phyloP scores from a whole-genome alignment of 1,140 invertebrate species.

The Parapsyche elsis region DNA sequence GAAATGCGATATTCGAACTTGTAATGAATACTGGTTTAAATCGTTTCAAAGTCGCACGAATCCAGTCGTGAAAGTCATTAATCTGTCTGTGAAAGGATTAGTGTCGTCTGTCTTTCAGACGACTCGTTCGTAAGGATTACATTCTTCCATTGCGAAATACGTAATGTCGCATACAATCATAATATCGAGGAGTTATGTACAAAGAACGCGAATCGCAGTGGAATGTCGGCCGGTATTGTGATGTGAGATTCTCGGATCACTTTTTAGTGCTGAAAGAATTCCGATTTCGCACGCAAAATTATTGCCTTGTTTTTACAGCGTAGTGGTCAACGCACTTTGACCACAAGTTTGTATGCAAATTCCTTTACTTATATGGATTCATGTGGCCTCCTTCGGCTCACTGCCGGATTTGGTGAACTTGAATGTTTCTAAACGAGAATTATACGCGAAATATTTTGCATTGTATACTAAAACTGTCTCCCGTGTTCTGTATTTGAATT shows the following conservation, averaged over 20 bases:
- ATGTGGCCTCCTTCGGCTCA: background rate
- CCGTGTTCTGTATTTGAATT: no score
- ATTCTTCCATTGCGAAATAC: background rate
- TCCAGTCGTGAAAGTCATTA: background rate
- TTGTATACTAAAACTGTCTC: no score
- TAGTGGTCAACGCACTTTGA: background rate
- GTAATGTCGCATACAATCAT: background rate
- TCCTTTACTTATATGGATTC: background rate
- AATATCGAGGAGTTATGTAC: no score
- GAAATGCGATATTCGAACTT: no score
- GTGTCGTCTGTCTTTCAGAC: constrained; percentile 17
- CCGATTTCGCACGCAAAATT: background rate
- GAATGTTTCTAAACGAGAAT: background rate
- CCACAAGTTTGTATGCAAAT: background rate
- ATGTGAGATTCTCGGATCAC: background rate
- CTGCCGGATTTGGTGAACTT: background rate
- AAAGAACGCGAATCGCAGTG: background rate
- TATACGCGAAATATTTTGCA: background rate
- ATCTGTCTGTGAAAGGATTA: constrained; percentile 6
- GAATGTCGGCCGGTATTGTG: no score
- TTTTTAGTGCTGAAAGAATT: background rate
- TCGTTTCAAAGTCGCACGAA: background rate
- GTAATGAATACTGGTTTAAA: background rate
- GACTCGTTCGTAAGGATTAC: background rate
- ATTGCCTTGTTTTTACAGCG: background rate